These are phyloP conservation scores for Parotocinclus haroldoi DNA, from an alignment of 2,797 vertebrate genomes.

Conservation along the genomic window DNA sequence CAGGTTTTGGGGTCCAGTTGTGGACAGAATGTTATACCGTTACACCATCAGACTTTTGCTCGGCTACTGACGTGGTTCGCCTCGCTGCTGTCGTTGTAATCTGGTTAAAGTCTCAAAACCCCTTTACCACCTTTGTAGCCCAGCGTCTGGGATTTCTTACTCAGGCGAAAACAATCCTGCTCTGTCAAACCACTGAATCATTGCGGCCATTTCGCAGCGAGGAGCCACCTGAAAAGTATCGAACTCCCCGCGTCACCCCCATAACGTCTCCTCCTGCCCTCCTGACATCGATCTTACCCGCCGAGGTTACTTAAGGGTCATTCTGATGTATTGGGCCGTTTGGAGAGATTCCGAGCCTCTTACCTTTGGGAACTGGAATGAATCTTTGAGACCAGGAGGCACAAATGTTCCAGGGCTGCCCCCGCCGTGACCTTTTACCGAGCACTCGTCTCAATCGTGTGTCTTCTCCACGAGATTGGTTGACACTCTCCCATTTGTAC, in stretches of 20 bases:
- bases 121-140: too few species aligned
- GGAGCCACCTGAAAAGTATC: slow-evolving; percentile 15
- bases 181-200: slow-evolving; percentile 24
- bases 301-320: slow-evolving; percentile 38
- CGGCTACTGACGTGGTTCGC: too few species aligned
- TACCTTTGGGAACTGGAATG: slow-evolving; percentile 39
- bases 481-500: slow-evolving; percentile 63
- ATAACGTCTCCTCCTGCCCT: slow-evolving; percentile 6
- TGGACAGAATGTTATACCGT: too few species aligned
- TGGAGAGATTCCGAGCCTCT: slow-evolving; percentile 20
- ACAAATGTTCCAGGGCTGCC: slow-evolving; percentile 23
- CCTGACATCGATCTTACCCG: slow-evolving; percentile 16
- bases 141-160: too few species aligned
- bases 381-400: slow-evolving; percentile 23
- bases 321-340: slow-evolving; percentile 33
- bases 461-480: slow-evolving; percentile 55
- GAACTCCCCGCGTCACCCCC: slow-evolving; percentile 6
- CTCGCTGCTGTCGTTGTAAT: too few species aligned
- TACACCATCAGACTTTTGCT: too few species aligned
- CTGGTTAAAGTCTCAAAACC: too few species aligned
- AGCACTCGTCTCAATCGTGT: slow-evolving; percentile 63
- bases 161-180: not conserved
- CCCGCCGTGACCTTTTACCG: slow-evolving; percentile 49
- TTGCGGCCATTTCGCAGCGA: slow-evolving; percentile 10
- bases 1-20: too few species aligned